Percentiles rank a stretch among this genome's conserved stretches.
Conservation (phyloP, 2,113 vertebrate species). For the Scomber scombrus region DNA sequence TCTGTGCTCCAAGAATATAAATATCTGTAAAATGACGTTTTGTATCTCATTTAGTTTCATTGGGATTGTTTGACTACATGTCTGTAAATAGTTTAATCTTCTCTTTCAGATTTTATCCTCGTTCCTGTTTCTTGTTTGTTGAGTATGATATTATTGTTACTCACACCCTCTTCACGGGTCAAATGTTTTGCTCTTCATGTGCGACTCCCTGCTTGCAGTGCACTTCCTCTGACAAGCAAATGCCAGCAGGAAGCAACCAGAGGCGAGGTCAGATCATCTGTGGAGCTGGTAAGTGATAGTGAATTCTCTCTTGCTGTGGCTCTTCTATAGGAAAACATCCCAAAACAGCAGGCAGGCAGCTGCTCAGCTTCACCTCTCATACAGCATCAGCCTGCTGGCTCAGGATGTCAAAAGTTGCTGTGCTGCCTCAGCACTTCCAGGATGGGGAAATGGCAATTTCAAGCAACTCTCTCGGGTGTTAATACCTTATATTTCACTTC, state of each 20-base stretch:
- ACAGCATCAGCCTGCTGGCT: background rate
- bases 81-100: too few species aligned
- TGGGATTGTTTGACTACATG: too few species aligned
- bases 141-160: too few species aligned
- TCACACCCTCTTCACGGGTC: conserved; percentile 40
- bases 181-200: conserved; percentile 38
- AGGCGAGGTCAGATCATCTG: conserved; percentile 50
- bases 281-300: conserved; percentile 38
- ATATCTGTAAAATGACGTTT: too few species aligned
- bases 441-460: conserved; percentile 13
- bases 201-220: conserved; percentile 19
- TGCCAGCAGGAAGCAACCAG: conserved; percentile 36
- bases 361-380: conserved; percentile 30
- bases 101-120: too few species aligned
- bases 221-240: conserved; percentile 33
- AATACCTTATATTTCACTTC: conserved; percentile 26
- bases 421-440: conserved; percentile 49
- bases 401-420: conserved; percentile 2
- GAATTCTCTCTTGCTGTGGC: conserved; percentile 25
- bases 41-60: too few species aligned
- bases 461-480: conserved; percentile 21
- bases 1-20: too few species aligned
- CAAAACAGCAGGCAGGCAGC: conserved; percentile 32
- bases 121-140: too few species aligned
- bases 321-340: conserved; percentile 28